Evolutionary conservation across 92 coral and sea anemone species (phyloP).

Genomic region (Diadumene lineata): DNA sequence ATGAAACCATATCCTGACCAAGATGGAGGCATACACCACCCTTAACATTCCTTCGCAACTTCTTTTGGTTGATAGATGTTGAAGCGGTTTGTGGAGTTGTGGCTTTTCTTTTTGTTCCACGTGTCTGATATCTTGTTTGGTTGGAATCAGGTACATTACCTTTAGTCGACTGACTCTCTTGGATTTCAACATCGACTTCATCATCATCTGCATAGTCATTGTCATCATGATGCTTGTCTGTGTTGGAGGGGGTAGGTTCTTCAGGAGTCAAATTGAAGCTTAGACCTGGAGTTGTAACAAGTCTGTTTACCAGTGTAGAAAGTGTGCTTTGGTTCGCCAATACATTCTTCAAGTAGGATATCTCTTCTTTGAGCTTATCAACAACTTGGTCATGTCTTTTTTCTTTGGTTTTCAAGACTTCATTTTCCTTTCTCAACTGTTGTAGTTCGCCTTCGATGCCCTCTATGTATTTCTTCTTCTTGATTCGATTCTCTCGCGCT

Average conservation of each 20-base stretch:
- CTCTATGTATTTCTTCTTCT: conserved; percentile 82
- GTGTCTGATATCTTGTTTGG: conserved; percentile 24
- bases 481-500: conserved; percentile 87
- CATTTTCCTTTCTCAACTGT: conserved; percentile 65
- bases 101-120: conserved; percentile 33
- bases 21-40: conserved; percentile 98
- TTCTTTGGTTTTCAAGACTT: conserved; percentile 39
- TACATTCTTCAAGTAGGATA: conserved; percentile 72
- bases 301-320: conserved; percentile 69
- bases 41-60: conserved; percentile 20
- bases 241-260: conserved; percentile 29
- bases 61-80: conserved; percentile 15
- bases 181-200: neutral
- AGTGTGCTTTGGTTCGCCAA: conserved; percentile 89
- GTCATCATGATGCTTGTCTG: conserved; percentile 17
- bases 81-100: neutral
- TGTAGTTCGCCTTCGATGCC: conserved; percentile 66
- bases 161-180: neutral
- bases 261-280: conserved; percentile 63
- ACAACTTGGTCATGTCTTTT: conserved; percentile 43
- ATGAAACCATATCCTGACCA: conserved; percentile 77
- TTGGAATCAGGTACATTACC: neutral
- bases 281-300: conserved; percentile 83
- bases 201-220: conserved; percentile 1
- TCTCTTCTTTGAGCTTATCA: conserved; percentile 67